Evolutionary conservation across 2,888 invertebrate genomes (phyloP).

Genomic region (Drosophila conformis): DNA sequence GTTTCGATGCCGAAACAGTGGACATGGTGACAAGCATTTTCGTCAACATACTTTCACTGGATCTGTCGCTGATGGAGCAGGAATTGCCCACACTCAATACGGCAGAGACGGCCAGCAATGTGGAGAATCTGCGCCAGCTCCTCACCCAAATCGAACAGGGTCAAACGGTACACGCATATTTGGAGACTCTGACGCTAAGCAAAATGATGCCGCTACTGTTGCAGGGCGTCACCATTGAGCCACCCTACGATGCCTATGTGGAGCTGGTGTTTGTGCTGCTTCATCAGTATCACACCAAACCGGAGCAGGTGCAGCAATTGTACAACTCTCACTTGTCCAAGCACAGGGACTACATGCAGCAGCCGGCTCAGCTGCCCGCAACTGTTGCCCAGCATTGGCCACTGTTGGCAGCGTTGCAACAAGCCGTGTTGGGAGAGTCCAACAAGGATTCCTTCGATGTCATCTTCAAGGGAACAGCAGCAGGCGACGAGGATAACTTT

Average conservation of each 20-base stretch:
- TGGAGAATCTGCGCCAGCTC: constrained; percentile 74
- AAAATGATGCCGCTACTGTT: constrained; percentile 83
- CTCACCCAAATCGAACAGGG: constrained; percentile 85
- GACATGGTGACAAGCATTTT: constrained; percentile 75
- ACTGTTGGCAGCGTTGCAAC: constrained; percentile 61
- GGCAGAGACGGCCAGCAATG: constrained; percentile 52
- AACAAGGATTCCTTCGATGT: constrained; percentile 63
- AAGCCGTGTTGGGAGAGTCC: constrained; percentile 49
- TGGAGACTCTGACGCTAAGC: constrained; percentile 82
- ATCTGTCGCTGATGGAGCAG: constrained; percentile 51
- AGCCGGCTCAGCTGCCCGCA: constrained; percentile 19
- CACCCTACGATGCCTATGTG: constrained; percentile 84
- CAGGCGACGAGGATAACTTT: constrained; percentile 20
- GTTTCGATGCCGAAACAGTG: constrained; percentile 66
- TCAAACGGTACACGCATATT: constrained; percentile 81
- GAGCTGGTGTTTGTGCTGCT: constrained; percentile 83
- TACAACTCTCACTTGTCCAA: constrained; percentile 59
- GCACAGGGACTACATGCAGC: constrained; percentile 66
- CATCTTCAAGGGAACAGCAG: constrained; percentile 18
- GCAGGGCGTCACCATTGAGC: constrained; percentile 77
- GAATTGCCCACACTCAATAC: constrained; percentile 43
- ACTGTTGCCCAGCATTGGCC: constrained; percentile 57
- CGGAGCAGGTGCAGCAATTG: constrained; percentile 66
- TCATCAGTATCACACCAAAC: constrained; percentile 80
- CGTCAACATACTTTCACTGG: constrained; percentile 65